Evolutionary conservation across 2,113 vertebrate genomes (phyloP), one percentile per base, ranked within the genome.

Genomic region (Eudorcas thomsonii): DNA sequence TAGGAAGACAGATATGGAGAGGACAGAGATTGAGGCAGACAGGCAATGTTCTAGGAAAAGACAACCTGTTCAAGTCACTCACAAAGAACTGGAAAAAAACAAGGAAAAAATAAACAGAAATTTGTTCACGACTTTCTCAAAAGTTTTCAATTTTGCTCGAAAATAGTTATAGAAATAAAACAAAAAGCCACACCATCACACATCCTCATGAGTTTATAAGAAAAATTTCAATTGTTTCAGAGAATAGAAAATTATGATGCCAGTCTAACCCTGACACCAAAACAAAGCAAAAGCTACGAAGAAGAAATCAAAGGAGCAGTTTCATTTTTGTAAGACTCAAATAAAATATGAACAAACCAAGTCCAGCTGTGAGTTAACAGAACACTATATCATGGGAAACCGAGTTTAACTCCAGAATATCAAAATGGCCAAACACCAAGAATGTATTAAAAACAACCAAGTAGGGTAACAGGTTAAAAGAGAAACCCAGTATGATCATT

Each of bases 331-430:
- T 39, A 95, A 91, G 54, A 59, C 74, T 88, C 28, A 91, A 88
- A 91, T 89, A 86, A 86, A 86, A 96, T 30, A 83, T 50, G 23
- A 98, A 52, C 33, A 67, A 95, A 86, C 87, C 94, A 45, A 95
- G 90, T 59, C n/a, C 54, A 91, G 16, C 30, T 93, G 84, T 57
- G 28, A 74, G 74, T 88, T 80, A 82, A 95, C 59, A 94, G 52
- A 87, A 30, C 59, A 78, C 28, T 33, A 1, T 60, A 30, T 54
- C 13, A 80, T 62, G 52, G 62, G 11, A 94, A 94, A 48, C 19
- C n/a, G 88, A 19, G 4, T 43, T n/a, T 55, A 90, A 81, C 59
- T 91, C 39, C 26, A 5, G 52, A 95, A 92, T 50, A 81, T 8
- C 45, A 64, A 83, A 67, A 96, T 23, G 6, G 12, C n/a, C n/a